Conservation (phyloP, 2,113 vertebrate genomes). For the Opisthocomus hoazin region DNA sequence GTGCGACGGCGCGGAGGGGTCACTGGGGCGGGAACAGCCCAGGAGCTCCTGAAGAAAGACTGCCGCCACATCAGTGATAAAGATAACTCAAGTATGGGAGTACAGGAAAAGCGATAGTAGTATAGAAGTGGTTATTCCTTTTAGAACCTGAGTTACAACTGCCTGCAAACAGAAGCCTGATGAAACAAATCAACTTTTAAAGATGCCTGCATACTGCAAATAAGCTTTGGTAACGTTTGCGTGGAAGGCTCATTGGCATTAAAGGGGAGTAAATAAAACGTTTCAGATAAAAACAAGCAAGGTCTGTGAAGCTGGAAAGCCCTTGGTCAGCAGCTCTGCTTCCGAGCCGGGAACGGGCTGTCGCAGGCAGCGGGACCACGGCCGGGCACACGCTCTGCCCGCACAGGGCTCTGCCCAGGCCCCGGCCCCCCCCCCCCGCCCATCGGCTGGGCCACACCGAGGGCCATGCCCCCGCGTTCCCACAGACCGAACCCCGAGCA, state of each 20-base stretch:
- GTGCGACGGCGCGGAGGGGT: not conserved
- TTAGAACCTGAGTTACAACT: not conserved
- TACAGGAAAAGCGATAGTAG: not conserved
- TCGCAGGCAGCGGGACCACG: rapidly evolving
- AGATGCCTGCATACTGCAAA: not conserved
- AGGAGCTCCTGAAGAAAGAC: not conserved
- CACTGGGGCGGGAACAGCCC: not conserved
- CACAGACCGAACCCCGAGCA: rapidly evolving
- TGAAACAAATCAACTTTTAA: not conserved
- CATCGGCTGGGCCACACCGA: not conserved
- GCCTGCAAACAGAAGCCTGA: not conserved
- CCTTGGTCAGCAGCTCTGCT: not conserved
- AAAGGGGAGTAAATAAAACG: not conserved
- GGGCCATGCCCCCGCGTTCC: rapidly evolving
- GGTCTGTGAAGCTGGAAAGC: too few species aligned
- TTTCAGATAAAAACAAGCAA: not conserved
- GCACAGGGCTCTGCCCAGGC: rapidly evolving
- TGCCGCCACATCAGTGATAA: not conserved
- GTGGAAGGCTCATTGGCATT: not conserved
- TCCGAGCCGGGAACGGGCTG: rapidly evolving
- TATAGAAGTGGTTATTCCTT: rapidly evolving
- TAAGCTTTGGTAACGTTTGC: not conserved
- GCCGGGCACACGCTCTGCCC: rapidly evolving
- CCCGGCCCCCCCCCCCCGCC: not conserved
- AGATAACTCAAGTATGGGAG: not conserved